Percentiles rank a stretch among this genome's conserved stretches.
Conservation (phyloP, 2,888 invertebrate genomes). For the Cheilosia vulpina region DNA sequence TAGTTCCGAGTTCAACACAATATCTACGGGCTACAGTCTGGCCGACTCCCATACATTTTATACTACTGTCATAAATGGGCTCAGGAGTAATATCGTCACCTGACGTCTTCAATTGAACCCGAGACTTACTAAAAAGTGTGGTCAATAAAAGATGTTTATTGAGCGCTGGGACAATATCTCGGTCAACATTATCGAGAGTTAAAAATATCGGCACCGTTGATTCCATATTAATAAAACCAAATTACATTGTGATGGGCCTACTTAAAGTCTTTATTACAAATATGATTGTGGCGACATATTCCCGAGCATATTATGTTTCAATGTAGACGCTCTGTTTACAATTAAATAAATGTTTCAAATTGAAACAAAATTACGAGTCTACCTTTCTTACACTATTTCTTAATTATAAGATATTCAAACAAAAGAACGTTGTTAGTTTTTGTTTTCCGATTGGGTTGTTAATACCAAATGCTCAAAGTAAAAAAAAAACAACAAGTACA, state of each 20-base stretch:
- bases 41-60: no score
- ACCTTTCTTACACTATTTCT: slow-evolving; percentile 34
- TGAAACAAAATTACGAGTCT: slow-evolving; percentile 1
- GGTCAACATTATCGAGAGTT: not conserved
- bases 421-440: not conserved
- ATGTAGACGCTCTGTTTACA: slow-evolving; percentile 3
- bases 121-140: no score
- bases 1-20: no score
- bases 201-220: not conserved
- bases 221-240: not conserved
- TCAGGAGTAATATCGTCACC: no score
- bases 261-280: slow-evolving; percentile 32
- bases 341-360: slow-evolving; percentile 10
- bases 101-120: no score
- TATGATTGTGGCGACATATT: slow-evolving; percentile 36
- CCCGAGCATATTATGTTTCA: slow-evolving; percentile 5
- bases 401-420: slow-evolving; percentile 13
- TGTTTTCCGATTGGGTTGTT: not conserved
- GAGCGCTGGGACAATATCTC: no score
- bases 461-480: slow-evolving; percentile 30
- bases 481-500: slow-evolving; percentile 6
- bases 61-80: no score
- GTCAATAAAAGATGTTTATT: no score
- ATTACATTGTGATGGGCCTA: not conserved
- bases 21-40: no score